A percentile compares a stretch with the other conserved stretches of the same genome.
Conservation (phyloP, 2,113 vertebrate species). For the Eupsittula cactorum region DNA sequence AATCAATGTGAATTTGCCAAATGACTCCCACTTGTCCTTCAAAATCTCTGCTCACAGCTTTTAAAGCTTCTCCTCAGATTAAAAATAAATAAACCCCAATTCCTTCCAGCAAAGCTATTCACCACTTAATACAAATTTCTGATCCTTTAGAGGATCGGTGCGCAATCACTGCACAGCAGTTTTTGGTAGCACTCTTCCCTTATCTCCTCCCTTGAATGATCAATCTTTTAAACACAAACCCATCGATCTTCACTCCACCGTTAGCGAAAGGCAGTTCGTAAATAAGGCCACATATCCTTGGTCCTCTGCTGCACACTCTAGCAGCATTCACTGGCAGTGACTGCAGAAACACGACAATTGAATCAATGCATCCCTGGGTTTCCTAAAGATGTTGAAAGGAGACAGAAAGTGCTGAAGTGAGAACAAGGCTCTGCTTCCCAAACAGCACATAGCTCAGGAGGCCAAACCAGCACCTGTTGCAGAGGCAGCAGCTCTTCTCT, state of each 20-base stretch:
- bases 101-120: not conserved
- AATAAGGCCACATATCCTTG: not conserved
- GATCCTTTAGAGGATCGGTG: not conserved
- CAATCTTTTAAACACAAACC: not conserved
- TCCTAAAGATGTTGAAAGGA: not conserved
- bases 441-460: not conserved
- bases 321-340: rapidly evolving
- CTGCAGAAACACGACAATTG: rapidly evolving
- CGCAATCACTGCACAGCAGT: not conserved
- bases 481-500: not conserved
- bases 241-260: rapidly evolving
- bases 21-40: constrained; percentile 6
- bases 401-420: not conserved
- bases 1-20: not conserved
- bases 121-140: not conserved
- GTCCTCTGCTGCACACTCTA: not conserved
- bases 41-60: not conserved
- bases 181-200: not conserved
- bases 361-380: not conserved
- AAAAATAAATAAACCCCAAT: not conserved
- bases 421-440: not conserved
- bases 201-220: not conserved
- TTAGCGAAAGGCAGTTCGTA: not conserved
- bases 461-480: not conserved
- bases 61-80: not conserved